Evolutionary conservation across 1,140 invertebrate genomes (phyloP), one percentile per base, ranked within the genome.

Genomic region (Caenorhabditis latens): DNA sequence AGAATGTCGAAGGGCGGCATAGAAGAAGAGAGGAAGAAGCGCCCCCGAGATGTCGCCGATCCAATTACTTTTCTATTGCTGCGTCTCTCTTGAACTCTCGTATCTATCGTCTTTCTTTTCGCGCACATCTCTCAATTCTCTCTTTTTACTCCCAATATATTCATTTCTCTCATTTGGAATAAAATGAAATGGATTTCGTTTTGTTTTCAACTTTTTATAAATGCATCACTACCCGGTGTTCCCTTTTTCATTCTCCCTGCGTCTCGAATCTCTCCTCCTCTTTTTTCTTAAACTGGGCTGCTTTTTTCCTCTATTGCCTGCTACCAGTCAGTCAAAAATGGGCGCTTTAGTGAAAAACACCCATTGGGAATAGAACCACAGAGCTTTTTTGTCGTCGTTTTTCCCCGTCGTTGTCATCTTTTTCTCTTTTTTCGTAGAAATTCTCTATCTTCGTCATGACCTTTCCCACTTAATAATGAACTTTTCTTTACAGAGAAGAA

Each of bases 51-150:
- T 84, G 55, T 83, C 83, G 53, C 53, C 83, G 55, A 46, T 84
- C 83, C 83, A 58, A 84, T 84, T 63, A 58, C 58, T 63, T 58
- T 84, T 84, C 55, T 43, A n/a, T 84, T 14, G 11, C 58, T 84
- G 53, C 83, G 43, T 84, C 55, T 83, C 82, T 46, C 14, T 32
- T 14, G 53, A 11, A 16, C 79, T 57, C 83, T 63, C 58, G 2
- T 42, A 40, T 32, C 21, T n/a, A 8, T 53, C 50, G 5, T 50
- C 50, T 53, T 53, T 53, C 16, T 53, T 14, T 53, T 46, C 42
- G 40, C 48, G 32, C 79, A 32, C 32, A 32, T 83, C 50, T 14
- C n/a, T 55, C 8, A 83, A 24, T 53, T n/a, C 11, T 50, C 50
- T 50, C 3, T 21, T 55, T 32, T 42, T n/a, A 40, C n/a, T 83